Percentiles rank a stretch among this genome's conserved stretches.
These are phyloP conservation scores for Gallinago solitaria DNA, from an alignment of 2,797 vertebrate genomes.

Conservation along the genomic window DNA sequence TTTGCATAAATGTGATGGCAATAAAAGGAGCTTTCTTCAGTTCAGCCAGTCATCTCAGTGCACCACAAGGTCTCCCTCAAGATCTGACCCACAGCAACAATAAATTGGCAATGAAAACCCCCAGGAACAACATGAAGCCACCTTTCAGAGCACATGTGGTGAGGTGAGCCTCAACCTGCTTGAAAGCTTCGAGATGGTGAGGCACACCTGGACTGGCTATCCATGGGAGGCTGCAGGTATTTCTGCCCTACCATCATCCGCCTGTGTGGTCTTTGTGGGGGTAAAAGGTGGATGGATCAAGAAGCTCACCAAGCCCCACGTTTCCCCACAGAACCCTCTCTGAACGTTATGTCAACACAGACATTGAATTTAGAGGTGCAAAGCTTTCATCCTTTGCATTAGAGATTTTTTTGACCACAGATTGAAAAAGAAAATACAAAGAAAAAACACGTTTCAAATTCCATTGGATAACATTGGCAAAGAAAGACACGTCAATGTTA, in stretches of 20 bases:
- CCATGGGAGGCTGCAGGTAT: neutral
- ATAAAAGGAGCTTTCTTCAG: neutral
- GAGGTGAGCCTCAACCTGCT: neutral
- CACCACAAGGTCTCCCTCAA: neutral
- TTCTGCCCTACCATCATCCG: neutral
- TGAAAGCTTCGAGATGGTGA: accelerated
- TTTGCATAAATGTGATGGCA: neutral
- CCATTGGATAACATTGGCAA: neutral
- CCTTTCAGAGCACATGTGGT: neutral
- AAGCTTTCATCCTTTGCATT: neutral
- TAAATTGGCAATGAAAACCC: neutral
- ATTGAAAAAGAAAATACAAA: conserved; percentile 43
- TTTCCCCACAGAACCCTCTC: neutral
- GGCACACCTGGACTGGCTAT: too few relatives aligned
- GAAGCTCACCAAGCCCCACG: neutral
- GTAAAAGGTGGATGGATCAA: neutral
- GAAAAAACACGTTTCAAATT: conserved; percentile 5
- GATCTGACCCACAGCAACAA: neutral
- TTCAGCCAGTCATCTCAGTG: neutral
- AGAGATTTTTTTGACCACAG: neutral
- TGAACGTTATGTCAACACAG: neutral
- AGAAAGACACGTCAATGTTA: neutral
- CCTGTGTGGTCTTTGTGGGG: neutral
- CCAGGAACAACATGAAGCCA: neutral
- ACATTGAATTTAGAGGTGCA: neutral